phyloP scores from a whole-genome alignment of 1,140 invertebrate species.

The Leptonema lineaticorne region DNA sequence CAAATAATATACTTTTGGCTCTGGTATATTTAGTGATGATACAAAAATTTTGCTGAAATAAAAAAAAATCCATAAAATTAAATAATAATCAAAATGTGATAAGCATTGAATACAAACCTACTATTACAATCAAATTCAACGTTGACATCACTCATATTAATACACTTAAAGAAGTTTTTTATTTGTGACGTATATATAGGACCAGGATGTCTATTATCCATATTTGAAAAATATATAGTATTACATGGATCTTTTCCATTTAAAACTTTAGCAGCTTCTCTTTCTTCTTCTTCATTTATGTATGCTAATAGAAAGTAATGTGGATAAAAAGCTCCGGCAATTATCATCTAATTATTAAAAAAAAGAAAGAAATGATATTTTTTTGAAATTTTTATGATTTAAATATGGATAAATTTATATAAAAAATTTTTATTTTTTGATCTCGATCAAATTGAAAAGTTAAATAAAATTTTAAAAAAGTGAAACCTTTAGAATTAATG shows the following conservation, averaged over 20 bases:
- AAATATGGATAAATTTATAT: background rate
- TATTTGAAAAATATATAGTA: conserved; percentile 72
- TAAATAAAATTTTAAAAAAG: conserved; percentile 7
- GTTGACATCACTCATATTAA: conserved; percentile 53
- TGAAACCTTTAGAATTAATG: conserved; percentile 64
- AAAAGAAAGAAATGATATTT: background rate
- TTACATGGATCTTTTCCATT: conserved; percentile 71
- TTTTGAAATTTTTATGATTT: background rate
- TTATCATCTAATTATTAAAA: conserved; percentile 58
- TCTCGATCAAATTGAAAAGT: background rate
- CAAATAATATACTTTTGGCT: conserved; percentile 46
- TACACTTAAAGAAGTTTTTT: conserved; percentile 56
- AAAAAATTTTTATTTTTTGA: conserved; percentile 8
- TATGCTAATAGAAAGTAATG: conserved; percentile 75
- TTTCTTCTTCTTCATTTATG: conserved; percentile 58
- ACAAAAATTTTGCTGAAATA: conserved; percentile 51
- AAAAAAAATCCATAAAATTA: conserved; percentile 34
- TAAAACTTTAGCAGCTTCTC: conserved; percentile 57
- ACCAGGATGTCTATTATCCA: conserved; percentile 70
- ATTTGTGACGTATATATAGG: conserved; percentile 66
- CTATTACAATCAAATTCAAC: conserved; percentile 64
- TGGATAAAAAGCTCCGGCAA: conserved; percentile 88
- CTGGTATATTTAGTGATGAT: conserved; percentile 47
- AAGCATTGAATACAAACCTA: conserved; percentile 46
- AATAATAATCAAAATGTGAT: conserved; percentile 16